These are phyloP conservation scores for Cephus nigrinus DNA, from an alignment of 2,888 invertebrate species.

Conservation along the genomic window DNA sequence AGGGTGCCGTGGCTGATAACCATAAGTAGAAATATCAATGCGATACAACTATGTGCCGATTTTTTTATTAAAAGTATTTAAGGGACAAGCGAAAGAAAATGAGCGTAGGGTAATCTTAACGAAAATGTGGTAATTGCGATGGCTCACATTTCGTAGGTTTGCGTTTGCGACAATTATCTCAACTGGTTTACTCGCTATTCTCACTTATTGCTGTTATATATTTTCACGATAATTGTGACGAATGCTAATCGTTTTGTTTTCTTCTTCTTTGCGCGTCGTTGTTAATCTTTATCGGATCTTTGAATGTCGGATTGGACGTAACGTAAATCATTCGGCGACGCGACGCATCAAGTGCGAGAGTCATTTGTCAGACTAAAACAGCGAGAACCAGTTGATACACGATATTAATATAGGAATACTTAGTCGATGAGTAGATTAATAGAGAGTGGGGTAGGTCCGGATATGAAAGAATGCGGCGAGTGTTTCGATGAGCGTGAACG, in stretches of 20 bases:
- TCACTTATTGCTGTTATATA: not conserved
- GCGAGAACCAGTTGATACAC: not conserved
- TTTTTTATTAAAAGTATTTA: not conserved
- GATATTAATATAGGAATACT: not conserved
- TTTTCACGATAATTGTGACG: not conserved
- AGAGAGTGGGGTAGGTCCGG: not conserved
- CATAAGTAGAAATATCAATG: conserved; percentile 1
- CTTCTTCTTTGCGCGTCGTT: not conserved
- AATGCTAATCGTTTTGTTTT: not conserved
- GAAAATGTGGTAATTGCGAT: not conserved
- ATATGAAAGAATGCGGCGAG: not conserved
- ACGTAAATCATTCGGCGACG: not conserved
- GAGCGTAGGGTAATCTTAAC: not conserved
- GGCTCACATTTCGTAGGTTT: not conserved
- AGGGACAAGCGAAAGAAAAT: not conserved
- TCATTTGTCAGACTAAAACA: not conserved
- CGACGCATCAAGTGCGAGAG: not conserved
- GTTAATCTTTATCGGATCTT: not conserved
- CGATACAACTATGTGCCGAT: not conserved
- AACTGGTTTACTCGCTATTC: not conserved
- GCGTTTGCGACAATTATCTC: not conserved
- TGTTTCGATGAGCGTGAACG: not conserved
- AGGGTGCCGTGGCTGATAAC: conserved; percentile 15
- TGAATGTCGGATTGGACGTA: not conserved
- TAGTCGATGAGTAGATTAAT: not conserved